A percentile compares a stretch with the other conserved stretches of the same genome.
Conservation (phyloP, 2,797 vertebrate genomes). For the Lacerta bilineata region DNA sequence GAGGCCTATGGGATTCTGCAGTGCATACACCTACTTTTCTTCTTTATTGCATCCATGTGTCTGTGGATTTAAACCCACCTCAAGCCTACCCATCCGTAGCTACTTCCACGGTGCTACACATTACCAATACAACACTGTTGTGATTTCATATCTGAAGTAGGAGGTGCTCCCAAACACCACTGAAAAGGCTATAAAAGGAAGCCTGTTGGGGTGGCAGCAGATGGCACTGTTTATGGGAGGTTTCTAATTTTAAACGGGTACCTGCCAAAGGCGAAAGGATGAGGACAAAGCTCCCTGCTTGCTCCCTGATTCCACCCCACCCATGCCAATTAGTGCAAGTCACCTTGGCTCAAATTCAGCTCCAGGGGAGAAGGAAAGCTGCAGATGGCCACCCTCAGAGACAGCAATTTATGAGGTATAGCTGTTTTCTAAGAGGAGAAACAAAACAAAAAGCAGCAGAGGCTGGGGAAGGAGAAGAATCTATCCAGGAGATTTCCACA, state of each 20-base stretch:
- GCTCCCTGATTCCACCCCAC: not conserved
- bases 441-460: not conserved
- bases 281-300: not conserved
- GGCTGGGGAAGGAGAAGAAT: not conserved
- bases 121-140: too few species aligned
- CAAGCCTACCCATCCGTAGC: not conserved
- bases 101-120: not conserved
- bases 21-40: not conserved
- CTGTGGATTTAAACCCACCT: not conserved
- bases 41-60: not conserved
- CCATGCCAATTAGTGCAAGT: not conserved
- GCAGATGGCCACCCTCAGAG: not conserved
- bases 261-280: not conserved
- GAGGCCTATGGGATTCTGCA: not conserved
- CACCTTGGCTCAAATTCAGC: not conserved
- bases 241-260: not conserved
- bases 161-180: not conserved
- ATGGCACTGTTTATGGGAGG: too few species aligned
- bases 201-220: not conserved
- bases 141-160: not conserved
- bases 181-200: not conserved
- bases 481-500: not conserved
- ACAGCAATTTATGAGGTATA: slow-evolving; percentile 1
- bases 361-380: not conserved
- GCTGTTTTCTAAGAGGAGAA: not conserved